Base-by-base conservation (phyloP, 2,113 vertebrate species). In the Gracilinanus agilis region DNA sequence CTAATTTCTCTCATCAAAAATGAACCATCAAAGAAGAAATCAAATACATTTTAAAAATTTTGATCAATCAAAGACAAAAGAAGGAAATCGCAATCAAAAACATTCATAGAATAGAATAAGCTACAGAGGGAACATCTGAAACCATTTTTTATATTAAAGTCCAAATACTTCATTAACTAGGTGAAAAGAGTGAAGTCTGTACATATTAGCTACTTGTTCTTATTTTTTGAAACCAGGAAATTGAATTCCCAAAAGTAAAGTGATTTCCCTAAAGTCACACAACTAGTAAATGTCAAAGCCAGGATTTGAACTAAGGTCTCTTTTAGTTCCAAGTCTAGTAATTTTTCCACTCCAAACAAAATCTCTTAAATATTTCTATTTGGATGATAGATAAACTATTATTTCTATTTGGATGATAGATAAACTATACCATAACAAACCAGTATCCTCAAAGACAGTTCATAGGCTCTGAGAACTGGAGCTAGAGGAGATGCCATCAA, bases 141-240 rank as follows among this genome's bases (percentile, higher is more conserved):
- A 75, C 1, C 34, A 75, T 21, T 75, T 40, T 75, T 49, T 93
- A 27, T 25, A 75, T 55, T 91, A 27, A 23, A 9, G 25, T 29
- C 3, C 25, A 89, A 29, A 89, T 53, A 25, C n/a, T 49, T 83
- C 12, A 49, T 44, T 90, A 88, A 2, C 2, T 25, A 89, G 25
- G n/a, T 34, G 55, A 49, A 40, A 89, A 11, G 24, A 83, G 54
- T 49, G 49, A 91, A 96, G 94, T 94, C 91, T 96, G 75, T 61
- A 96, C 91, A 97, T 94, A 29, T 91, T 95, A 93, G 55, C 89
- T 97, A 96, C 97, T 58, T n/a, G n/a, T n/a, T n/a, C n/a, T 67
- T 13, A 67, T 34, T 67, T 67, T n/a, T 67, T n/a, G 61, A 67
- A 67, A 67, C 0, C 34, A 67, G 29, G 12, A 67, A 34, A 67